These are phyloP conservation scores for Callionymus lyra DNA, from an alignment of 2,113 vertebrate species.

Conservation along the genomic window DNA sequence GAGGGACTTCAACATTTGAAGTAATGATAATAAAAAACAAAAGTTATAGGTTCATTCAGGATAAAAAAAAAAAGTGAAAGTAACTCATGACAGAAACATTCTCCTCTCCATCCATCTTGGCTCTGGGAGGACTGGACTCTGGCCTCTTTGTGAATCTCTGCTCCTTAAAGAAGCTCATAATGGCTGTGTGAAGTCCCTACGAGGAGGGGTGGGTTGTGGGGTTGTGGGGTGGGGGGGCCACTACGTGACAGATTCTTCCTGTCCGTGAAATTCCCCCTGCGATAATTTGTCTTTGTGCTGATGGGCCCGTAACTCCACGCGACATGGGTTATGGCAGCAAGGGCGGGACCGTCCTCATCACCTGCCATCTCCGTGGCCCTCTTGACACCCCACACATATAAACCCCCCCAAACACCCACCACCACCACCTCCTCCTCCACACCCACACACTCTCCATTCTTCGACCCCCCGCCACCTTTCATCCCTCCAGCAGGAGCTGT, in stretches of 20 bases:
- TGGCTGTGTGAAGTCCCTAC: conserved; percentile 61
- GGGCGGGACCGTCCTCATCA: conserved; percentile 85
- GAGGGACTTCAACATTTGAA: no score
- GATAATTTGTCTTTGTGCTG: conserved; percentile 91
- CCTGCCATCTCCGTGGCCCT: conserved; percentile 88
- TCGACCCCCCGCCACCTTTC: conserved; percentile 67
- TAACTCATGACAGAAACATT: conserved; percentile 45
- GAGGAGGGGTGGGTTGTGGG: no score
- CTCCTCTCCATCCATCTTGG: conserved; percentile 37
- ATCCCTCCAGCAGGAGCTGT: conserved; percentile 89
- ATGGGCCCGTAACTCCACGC: conserved; percentile 75
- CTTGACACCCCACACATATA: conserved; percentile 76
- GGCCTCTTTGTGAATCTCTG: conserved; percentile 49
- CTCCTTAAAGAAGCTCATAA: conserved; percentile 65
- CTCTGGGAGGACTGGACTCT: conserved; percentile 33
- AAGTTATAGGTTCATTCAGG: no score
- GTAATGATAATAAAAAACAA: no score
- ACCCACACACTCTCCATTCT: conserved; percentile 50
- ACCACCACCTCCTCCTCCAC: conserved; percentile 65
- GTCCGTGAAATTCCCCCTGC: conserved; percentile 73
- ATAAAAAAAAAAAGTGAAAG: conserved; percentile 26
- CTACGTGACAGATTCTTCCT: conserved; percentile 75
- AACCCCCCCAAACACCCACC: conserved; percentile 59
- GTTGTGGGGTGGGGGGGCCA: conserved; percentile 59
- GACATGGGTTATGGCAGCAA: conserved; percentile 69